Conservation (phyloP, 2,113 vertebrate genomes). For the Tylochromis polylepis region DNA sequence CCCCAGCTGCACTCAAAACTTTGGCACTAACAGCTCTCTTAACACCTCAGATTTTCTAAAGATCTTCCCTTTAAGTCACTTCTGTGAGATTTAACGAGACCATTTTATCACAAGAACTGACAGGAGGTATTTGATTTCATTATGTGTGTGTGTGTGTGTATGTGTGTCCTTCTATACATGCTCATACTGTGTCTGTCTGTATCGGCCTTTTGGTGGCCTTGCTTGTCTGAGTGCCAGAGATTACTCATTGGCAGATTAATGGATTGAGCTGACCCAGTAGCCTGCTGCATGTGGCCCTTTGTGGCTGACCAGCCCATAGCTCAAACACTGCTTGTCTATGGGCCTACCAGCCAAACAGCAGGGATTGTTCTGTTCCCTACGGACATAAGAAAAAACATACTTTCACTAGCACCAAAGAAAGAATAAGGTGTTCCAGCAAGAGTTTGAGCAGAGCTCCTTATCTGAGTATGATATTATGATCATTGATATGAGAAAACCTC, state of each 20-base stretch:
- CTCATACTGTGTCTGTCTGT: slow-evolving; percentile 7
- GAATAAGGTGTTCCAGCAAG: not conserved
- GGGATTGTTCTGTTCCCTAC: slow-evolving; percentile 10
- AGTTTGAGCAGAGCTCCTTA: not conserved
- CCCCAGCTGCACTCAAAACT: slow-evolving; percentile 46
- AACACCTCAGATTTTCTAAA: slow-evolving; percentile 21
- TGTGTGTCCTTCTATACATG: not conserved
- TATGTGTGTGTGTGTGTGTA: not conserved
- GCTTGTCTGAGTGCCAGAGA: slow-evolving; percentile 63
- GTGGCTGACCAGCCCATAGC: slow-evolving; percentile 37
- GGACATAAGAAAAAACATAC: not conserved
- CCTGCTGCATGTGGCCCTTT: slow-evolving; percentile 58
- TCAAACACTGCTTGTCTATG: slow-evolving; percentile 38
- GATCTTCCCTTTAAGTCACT: not conserved
- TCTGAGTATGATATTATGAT: not conserved
- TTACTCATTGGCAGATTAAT: slow-evolving; percentile 74
- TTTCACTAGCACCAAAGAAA: not conserved
- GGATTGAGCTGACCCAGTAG: slow-evolving; percentile 72
- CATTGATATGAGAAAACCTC: not conserved
- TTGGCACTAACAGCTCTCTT: slow-evolving; percentile 33
- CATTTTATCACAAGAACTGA: not conserved
- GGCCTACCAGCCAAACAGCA: slow-evolving; percentile 8
- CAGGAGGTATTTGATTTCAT: not conserved
- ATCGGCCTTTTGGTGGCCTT: slow-evolving; percentile 37
- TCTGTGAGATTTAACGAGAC: not conserved